Evolutionary conservation across 2,113 vertebrate species (phyloP).

Genomic region (Perca fluviatilis): DNA sequence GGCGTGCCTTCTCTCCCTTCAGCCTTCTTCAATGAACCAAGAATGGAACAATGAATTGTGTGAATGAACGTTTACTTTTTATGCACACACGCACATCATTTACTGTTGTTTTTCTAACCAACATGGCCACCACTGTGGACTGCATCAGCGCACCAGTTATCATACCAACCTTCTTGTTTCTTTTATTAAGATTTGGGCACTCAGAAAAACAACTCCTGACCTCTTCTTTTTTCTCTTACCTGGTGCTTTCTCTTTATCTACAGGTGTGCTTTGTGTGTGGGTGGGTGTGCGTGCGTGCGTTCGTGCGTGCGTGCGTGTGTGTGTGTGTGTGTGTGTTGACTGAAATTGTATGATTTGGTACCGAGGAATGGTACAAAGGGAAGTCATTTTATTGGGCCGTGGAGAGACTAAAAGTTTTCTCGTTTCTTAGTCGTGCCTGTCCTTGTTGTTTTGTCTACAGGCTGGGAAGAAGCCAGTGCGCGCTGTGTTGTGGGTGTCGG

Average conservation of each 20-base stretch:
- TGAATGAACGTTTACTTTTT: slow-evolving; percentile 46
- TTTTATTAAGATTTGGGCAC: slow-evolving; percentile 32
- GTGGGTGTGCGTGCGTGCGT: too few species aligned
- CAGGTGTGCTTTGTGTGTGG: slow-evolving; percentile 39
- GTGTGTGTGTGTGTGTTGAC: slow-evolving; percentile 14
- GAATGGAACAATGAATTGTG: slow-evolving; percentile 60
- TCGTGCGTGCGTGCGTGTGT: too few species aligned
- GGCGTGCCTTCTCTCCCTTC: slow-evolving; percentile 62
- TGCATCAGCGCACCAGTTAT: slow-evolving; percentile 56
- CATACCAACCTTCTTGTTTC: slow-evolving; percentile 15
- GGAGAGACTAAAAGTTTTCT: not conserved
- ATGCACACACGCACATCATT: slow-evolving; percentile 31
- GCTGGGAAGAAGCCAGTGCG: slow-evolving; percentile 97
- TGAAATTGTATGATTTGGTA: slow-evolving; percentile 25
- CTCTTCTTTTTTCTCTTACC: slow-evolving; percentile 47
- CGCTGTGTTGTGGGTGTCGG: slow-evolving; percentile 97
- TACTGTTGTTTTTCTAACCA: slow-evolving; percentile 51
- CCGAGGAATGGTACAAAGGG: slow-evolving; percentile 38
- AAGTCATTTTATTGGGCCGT: slow-evolving; percentile 1
- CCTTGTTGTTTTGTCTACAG: slow-evolving; percentile 82
- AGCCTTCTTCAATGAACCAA: slow-evolving; percentile 49
- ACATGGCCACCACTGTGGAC: slow-evolving; percentile 43
- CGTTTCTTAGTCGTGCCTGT: slow-evolving; percentile 36
- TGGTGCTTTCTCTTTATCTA: slow-evolving; percentile 61
- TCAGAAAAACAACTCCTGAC: slow-evolving; percentile 27